These are phyloP conservation scores for Grallaria varia DNA, from an alignment of 2,113 vertebrate genomes.

Conservation along the genomic window DNA sequence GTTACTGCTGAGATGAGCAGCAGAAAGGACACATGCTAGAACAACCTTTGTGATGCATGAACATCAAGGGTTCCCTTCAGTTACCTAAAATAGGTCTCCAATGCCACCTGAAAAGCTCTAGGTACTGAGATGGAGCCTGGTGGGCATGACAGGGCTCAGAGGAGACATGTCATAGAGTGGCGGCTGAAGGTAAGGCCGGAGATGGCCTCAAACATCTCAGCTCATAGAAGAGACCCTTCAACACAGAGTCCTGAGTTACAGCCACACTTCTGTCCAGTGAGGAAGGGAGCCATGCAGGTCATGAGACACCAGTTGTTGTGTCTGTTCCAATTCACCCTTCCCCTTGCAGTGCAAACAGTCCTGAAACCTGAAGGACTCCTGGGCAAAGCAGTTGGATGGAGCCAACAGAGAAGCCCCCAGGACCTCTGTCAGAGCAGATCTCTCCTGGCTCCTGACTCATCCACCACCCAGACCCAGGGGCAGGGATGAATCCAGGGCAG, in stretches of 20 bases:
- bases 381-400: neutral
- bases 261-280: fast-evolving
- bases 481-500: neutral
- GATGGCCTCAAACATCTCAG: neutral
- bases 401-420: neutral
- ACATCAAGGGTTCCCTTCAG: neutral
- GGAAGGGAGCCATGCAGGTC: neutral
- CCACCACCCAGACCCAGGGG: neutral
- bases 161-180: neutral
- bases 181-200: neutral
- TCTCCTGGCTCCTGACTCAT: neutral
- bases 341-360: neutral
- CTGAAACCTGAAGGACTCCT: neutral
- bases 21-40: neutral
- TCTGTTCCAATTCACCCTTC: neutral
- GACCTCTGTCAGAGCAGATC: neutral
- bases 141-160: neutral
- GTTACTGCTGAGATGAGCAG: neutral
- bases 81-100: neutral
- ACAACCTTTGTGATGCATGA: neutral
- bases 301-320: neutral
- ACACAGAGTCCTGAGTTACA: neutral
- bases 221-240: neutral
- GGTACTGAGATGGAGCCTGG: neutral
- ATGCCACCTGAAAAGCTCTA: neutral